A percentile compares a stretch with the other conserved stretches of the same genome.
phyloP scores from a whole-genome alignment of 2,113 vertebrate genomes.

The Chaetura pelagica region DNA sequence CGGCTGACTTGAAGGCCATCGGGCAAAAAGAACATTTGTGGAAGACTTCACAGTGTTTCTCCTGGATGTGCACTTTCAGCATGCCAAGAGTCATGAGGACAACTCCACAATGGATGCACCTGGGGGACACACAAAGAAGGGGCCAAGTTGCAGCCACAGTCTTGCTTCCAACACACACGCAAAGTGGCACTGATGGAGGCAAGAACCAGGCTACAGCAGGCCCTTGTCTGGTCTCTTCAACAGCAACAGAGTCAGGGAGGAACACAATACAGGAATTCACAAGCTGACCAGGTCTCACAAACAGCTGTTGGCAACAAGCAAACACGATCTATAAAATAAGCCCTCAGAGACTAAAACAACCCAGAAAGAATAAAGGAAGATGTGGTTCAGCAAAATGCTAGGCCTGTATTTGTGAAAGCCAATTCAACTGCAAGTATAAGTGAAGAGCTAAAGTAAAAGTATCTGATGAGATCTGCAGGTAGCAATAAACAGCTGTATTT shows the following conservation, averaged over 20 bases:
- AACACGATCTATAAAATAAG: not conserved
- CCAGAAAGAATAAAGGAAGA: not conserved
- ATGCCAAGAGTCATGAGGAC: conserved; percentile 88
- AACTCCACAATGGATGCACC: conserved; percentile 94
- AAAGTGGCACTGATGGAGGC: fast-evolving
- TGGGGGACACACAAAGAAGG: conserved; percentile 30
- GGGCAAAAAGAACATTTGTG: conserved; percentile 94
- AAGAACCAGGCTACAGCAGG: fast-evolving
- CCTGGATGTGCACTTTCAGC: conserved; percentile 91
- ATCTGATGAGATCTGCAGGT: not conserved
- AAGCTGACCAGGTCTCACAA: not conserved
- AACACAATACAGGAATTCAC: not conserved
- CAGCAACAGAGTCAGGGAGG: not conserved
- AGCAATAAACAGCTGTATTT: not conserved
- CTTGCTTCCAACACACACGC: fast-evolving
- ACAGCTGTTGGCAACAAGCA: not conserved
- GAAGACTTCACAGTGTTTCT: conserved; percentile 92
- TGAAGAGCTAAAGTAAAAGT: not conserved
- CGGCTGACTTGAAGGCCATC: conserved; percentile 91
- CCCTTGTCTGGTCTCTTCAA: not conserved
- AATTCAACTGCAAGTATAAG: not conserved
- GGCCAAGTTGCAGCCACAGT: not conserved
- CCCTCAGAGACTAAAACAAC: not conserved
- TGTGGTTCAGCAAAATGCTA: not conserved
- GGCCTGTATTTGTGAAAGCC: not conserved